Evolutionary conservation across 92 coral and sea anemone species (phyloP), one percentile per base, ranked within the genome.

Genomic region (Nematostella vectensis): DNA sequence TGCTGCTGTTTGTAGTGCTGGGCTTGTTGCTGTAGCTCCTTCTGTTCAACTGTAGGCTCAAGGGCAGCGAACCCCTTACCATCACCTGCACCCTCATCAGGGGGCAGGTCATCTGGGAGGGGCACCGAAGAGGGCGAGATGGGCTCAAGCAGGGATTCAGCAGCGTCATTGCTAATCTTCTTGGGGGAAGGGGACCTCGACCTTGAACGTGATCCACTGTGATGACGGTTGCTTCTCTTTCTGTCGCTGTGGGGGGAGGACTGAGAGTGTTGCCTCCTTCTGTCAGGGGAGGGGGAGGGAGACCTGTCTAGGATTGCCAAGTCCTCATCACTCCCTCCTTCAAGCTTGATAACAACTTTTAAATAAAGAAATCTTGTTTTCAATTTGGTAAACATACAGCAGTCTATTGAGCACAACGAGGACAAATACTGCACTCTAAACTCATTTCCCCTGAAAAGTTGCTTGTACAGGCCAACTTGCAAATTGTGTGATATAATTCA

Each of bases 111-210:
- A 53, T 83, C 94, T 0, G 98, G 96, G 6, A 91, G 63, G 4
- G 98, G 98, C 0, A 86, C 98, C 33, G 98, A 82, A 2, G 98
- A 86, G 4, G 96, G 98, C 0, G 98, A 91, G 0, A 91, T 85
- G 18, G 93, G 93, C 27, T 74, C 91, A 27, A 67, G 70, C 10
- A 72, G 42, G n/a, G 66, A 4, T 27, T 67, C 88, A 65, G 72
- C n/a, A 29, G 47, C 38, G 15, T 19, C 45, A 40, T 4, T 10
- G n/a, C 20, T 19, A 15, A 4, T 13, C 16, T 47, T 11, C 25
- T 11, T 17, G 9, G 29, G 19, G 18, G 51, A 45, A 22, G 72
- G 72, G 4, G 63, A 45, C 12, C 54, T 47, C 19, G 71, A 54
- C 12, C 25, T 50, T 45, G 72, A 66, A 1, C 72, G 43, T 0